Percentiles rank a stretch among this genome's conserved stretches.
Conservation (phyloP, 2,797 vertebrate genomes). For the Meriones psammophilus region DNA sequence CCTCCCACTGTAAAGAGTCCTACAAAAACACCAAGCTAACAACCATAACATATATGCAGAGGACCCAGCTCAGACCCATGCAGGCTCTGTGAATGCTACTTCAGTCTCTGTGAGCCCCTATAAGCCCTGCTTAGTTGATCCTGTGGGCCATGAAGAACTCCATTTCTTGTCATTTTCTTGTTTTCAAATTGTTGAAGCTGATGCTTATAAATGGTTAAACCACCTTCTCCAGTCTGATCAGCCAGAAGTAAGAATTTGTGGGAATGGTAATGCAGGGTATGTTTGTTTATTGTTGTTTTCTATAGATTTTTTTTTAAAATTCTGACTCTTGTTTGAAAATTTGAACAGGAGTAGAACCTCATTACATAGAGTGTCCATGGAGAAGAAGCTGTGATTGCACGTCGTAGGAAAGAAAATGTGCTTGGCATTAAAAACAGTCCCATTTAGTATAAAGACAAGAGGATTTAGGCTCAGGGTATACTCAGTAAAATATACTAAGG, state of each 20-base stretch:
- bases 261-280: not conserved
- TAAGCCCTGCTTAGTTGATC: too few species aligned
- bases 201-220: not conserved
- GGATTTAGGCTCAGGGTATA: not conserved
- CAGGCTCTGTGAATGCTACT: too few species aligned
- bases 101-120: too few species aligned
- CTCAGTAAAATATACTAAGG: too few species aligned
- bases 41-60: too few species aligned
- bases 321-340: not conserved
- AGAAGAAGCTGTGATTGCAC: not conserved
- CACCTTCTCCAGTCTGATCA: not conserved
- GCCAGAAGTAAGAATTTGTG: not conserved
- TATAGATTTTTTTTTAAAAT: not conserved
- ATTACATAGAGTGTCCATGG: not conserved
- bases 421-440: not conserved
- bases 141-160: too few species aligned
- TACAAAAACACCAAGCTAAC: too few species aligned
- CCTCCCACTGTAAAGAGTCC: too few species aligned
- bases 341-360: slow-evolving; percentile 5
- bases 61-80: too few species aligned
- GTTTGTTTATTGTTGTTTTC: not conserved
- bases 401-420: not conserved
- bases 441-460: not conserved
- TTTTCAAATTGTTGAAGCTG: not conserved
- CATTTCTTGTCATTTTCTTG: not conserved